These are phyloP conservation scores for Eupsilia transversa DNA, from an alignment of 2,888 invertebrate species.

Conservation along the genomic window DNA sequence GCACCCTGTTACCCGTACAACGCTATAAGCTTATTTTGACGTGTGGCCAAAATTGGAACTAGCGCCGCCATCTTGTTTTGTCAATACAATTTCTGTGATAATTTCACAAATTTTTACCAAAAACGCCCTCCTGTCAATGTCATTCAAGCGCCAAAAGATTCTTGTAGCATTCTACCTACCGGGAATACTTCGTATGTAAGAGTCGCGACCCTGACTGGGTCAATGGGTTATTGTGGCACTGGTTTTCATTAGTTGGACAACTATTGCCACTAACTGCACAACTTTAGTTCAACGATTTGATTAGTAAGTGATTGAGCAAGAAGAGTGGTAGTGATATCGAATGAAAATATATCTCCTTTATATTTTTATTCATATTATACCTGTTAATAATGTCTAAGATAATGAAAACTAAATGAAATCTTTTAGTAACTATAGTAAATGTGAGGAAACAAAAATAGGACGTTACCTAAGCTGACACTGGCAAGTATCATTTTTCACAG, in stretches of 20 bases:
- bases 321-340: not conserved
- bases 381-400: not conserved
- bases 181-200: not conserved
- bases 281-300: not conserved
- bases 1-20: slow-evolving; percentile 6
- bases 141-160: not conserved
- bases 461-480: not conserved
- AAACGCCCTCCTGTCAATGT: not conserved
- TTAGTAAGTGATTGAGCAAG: not conserved
- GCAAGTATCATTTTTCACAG: slow-evolving; percentile 34
- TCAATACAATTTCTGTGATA: not conserved
- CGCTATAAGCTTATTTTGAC: not conserved
- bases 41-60: not conserved
- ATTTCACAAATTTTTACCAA: not conserved
- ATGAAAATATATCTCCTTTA: not conserved
- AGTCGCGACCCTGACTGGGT: slow-evolving; percentile 18
- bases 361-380: not conserved
- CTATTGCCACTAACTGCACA: not conserved
- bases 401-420: not conserved
- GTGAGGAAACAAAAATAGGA: not conserved
- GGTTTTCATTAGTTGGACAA: not conserved
- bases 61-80: not conserved
- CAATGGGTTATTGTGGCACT: slow-evolving; percentile 36
- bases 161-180: not conserved
- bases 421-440: not conserved